Conservation (phyloP, 2,797 vertebrate species). For the Typhlichthys subterraneus region DNA sequence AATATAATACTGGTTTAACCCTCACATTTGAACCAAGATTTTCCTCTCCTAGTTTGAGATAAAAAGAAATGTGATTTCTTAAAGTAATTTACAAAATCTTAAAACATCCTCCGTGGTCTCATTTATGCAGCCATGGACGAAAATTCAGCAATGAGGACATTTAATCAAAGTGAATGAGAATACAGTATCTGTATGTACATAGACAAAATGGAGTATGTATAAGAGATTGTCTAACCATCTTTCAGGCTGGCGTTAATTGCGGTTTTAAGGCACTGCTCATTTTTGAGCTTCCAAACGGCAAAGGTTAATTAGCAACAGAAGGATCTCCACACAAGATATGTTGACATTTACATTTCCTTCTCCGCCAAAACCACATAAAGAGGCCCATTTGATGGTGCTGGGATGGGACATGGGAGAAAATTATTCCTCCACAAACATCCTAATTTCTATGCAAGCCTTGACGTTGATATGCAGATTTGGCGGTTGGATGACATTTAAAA, state of each 20-base stretch:
- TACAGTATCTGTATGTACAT: slow-evolving; percentile 20
- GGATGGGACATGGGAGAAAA: slow-evolving; percentile 52
- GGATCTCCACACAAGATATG: slow-evolving; percentile 70
- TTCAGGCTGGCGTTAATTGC: slow-evolving; percentile 73
- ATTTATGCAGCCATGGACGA: slow-evolving; percentile 38
- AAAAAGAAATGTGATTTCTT: slow-evolving; percentile 70
- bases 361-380: slow-evolving; percentile 56
- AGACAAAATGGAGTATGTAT: slow-evolving; percentile 59
- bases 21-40: slow-evolving; percentile 47
- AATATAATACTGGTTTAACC: slow-evolving; percentile 47
- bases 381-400: slow-evolving; percentile 49
- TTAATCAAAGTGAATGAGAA: slow-evolving; percentile 36
- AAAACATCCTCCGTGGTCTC: slow-evolving; percentile 46
- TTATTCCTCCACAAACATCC: slow-evolving; percentile 58
- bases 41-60: slow-evolving; percentile 56
- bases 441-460: slow-evolving; percentile 75
- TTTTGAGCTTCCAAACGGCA: slow-evolving; percentile 61
- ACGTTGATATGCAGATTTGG: slow-evolving; percentile 77
- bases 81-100: slow-evolving; percentile 57
- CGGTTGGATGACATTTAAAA: slow-evolving; percentile 82
- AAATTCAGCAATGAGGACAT: slow-evolving; percentile 41
- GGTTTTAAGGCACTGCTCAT: slow-evolving; percentile 70
- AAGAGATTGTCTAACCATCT: slow-evolving; percentile 67
- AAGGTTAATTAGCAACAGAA: slow-evolving; percentile 82
- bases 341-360: slow-evolving; percentile 78